phyloP scores from a whole-genome alignment of 1,140 invertebrate species.

The Apis cerana region DNA sequence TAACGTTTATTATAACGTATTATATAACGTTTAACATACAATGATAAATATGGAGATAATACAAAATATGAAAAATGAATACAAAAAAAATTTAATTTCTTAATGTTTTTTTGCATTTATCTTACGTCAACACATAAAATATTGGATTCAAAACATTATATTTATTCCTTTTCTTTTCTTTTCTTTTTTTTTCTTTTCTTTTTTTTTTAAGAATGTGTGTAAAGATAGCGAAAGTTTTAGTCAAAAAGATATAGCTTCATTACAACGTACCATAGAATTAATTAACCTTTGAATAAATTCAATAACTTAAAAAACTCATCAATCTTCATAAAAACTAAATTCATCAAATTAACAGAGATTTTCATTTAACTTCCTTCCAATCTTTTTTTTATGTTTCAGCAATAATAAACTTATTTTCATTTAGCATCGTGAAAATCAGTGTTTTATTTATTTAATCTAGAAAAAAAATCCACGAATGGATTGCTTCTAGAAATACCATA shows the following conservation, averaged over 20 bases:
- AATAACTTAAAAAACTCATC: slow-evolving; percentile 1
- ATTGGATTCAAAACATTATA: too few relatives aligned
- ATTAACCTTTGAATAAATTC: slow-evolving; percentile 14
- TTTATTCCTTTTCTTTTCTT: background rate
- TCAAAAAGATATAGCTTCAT: background rate
- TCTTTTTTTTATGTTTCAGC: too few relatives aligned
- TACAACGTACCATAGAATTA: background rate
- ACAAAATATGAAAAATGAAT: too few relatives aligned
- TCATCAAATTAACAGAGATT: background rate
- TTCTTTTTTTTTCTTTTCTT: background rate
- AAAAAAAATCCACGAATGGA: background rate
- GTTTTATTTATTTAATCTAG: background rate
- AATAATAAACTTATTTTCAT: background rate
- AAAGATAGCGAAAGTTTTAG: too few relatives aligned
- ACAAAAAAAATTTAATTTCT: too few relatives aligned
- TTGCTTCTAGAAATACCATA: background rate
- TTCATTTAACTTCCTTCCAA: background rate
- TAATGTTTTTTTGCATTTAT: too few relatives aligned
- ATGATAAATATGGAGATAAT: too few relatives aligned
- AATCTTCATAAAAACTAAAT: slow-evolving; percentile 2
- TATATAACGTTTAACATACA: too few relatives aligned
- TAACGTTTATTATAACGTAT: too few relatives aligned
- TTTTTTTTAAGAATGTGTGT: too few relatives aligned
- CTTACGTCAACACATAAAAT: too few relatives aligned
- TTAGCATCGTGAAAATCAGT: background rate